phyloP scores from a whole-genome alignment of 1,140 invertebrate species.

The Copidosoma floridanum region DNA sequence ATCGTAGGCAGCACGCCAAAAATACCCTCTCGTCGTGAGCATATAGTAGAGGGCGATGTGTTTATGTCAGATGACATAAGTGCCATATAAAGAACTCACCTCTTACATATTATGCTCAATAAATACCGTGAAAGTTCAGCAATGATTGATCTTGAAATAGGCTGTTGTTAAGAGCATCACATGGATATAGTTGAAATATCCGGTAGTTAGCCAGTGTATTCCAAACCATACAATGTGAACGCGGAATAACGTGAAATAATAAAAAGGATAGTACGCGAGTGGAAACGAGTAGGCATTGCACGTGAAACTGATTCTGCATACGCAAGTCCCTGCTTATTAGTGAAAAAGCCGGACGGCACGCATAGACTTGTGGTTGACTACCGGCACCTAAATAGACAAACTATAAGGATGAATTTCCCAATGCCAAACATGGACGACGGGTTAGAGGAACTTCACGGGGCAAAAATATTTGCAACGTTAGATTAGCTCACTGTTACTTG shows the following conservation, averaged over 20 bases:
- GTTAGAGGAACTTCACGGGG: neutral
- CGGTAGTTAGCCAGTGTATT: constrained; percentile 5
- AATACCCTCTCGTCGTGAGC: too few species aligned
- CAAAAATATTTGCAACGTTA: constrained; percentile 13
- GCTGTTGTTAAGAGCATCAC: neutral
- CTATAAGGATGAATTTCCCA: constrained; percentile 16
- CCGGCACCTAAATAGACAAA: constrained; percentile 19
- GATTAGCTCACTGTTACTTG: constrained; percentile 28
- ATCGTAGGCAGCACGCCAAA: too few species aligned
- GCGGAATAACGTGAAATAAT: constrained; percentile 18
- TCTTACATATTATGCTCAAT: constrained; percentile 17
- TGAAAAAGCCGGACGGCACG: constrained; percentile 10
- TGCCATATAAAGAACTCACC: too few species aligned
- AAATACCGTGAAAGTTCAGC: constrained; percentile 16
- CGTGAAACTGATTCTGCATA: constrained; percentile 12
- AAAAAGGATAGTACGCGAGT: constrained; percentile 15
- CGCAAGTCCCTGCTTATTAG: constrained; percentile 8
- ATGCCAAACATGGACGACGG: constrained; percentile 23
- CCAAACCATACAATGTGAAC: constrained; percentile 18
- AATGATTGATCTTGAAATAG: constrained; percentile 14
- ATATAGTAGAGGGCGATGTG: too few species aligned
- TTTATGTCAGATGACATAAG: too few species aligned
- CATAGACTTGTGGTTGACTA: constrained; percentile 19
- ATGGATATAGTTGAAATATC: constrained; percentile 26
- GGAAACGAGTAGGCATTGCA: constrained; percentile 7